Evolutionary conservation across 2,888 invertebrate species (phyloP).

Genomic region (Calameuta pallipes): DNA sequence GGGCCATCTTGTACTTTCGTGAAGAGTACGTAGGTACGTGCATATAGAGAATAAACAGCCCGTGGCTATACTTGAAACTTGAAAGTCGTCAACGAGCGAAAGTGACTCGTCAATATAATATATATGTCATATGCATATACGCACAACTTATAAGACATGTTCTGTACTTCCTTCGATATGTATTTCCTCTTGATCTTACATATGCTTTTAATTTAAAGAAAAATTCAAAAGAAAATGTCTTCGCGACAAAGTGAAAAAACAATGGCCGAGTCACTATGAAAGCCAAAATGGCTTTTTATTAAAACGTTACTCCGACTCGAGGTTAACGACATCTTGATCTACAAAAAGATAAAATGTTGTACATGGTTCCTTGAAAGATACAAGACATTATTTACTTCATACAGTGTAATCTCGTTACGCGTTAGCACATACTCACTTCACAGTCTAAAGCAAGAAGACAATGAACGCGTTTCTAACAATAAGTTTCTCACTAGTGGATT

Average conservation of each 20-base stretch:
- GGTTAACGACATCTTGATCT: not conserved
- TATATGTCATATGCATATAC: not conserved
- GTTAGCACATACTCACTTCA: not conserved
- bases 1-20: constrained; percentile 39
- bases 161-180: not conserved
- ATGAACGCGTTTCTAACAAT: not conserved
- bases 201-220: not conserved
- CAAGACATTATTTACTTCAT: not conserved
- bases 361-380: not conserved
- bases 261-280: not conserved
- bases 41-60: constrained; percentile 6
- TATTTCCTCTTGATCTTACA: not conserved
- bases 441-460: not conserved
- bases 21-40: constrained; percentile 12
- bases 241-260: not conserved
- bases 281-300: not conserved
- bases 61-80: constrained; percentile 8
- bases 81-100: constrained; percentile 44
- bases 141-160: not conserved
- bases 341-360: not conserved
- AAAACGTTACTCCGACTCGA: not conserved
- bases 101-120: constrained; percentile 35
- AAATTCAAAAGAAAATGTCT: not conserved
- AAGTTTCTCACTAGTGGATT: not conserved
- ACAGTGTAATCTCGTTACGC: not conserved